Evolutionary conservation across 2,888 invertebrate genomes (phyloP).

Genomic region (Dascillus cervinus): DNA sequence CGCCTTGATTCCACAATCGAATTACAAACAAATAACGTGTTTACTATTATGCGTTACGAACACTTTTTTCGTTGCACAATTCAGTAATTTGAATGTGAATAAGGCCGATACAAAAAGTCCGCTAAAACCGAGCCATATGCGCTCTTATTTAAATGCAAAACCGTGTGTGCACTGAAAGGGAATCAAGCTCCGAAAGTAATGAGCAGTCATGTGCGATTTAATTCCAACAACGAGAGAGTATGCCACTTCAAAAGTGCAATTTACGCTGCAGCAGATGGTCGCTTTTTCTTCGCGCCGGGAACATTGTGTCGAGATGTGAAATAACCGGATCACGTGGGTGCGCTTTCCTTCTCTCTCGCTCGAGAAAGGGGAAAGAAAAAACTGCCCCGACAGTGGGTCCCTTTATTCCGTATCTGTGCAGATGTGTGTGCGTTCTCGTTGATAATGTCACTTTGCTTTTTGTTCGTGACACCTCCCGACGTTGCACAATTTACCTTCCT

Average conservation of each 20-base stretch:
- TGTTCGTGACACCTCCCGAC: too few relatives aligned
- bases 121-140: constrained; percentile 14
- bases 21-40: too few relatives aligned
- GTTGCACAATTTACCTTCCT: too few relatives aligned
- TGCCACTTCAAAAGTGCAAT: not conserved
- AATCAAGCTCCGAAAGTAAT: constrained; percentile 16
- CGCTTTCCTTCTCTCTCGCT: too few relatives aligned
- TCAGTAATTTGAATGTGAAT: constrained; percentile 13
- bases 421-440: not conserved
- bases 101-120: constrained; percentile 8
- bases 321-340: too few relatives aligned
- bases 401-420: not conserved
- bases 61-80: too few relatives aligned
- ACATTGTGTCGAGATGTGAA: not conserved
- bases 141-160: constrained; percentile 18
- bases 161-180: constrained; percentile 16
- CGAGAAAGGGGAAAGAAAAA: too few relatives aligned
- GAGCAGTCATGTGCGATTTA: constrained; percentile 19
- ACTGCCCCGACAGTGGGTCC: not conserved
- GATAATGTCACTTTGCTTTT: too few relatives aligned
- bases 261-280: too few relatives aligned
- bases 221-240: not conserved
- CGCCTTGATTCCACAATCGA: too few relatives aligned
- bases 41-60: too few relatives aligned
- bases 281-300: too few relatives aligned